Percentiles rank a stretch among this genome's conserved stretches.
phyloP scores from a whole-genome alignment of 2,797 vertebrate genomes.

The Halcyon badia region DNA sequence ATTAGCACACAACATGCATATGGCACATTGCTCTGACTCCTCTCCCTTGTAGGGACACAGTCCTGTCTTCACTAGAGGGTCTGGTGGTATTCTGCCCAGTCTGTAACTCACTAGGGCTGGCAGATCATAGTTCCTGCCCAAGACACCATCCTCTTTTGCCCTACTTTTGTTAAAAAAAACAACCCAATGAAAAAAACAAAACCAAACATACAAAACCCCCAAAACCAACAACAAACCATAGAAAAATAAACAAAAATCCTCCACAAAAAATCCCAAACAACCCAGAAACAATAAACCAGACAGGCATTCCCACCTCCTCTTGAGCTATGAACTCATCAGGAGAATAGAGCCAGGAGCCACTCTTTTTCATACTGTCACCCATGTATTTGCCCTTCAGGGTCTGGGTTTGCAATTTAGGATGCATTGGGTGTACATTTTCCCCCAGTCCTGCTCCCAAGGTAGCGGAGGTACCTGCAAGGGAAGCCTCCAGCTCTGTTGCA shows the following conservation, averaged over 20 bases:
- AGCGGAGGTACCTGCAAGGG: not conserved
- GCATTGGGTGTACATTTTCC: not conserved
- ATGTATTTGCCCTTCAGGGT: not conserved
- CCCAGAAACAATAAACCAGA: not conserved
- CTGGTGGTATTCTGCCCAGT: not conserved
- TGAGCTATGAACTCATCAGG: not conserved
- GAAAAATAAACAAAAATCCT: not conserved
- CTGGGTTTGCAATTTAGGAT: not conserved
- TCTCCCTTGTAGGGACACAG: not conserved
- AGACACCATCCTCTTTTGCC: not conserved
- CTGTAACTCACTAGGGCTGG: not conserved
- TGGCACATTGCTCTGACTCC: not conserved
- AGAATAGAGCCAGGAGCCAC: not conserved
- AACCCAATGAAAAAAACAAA: not conserved
- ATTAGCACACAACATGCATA: accelerated
- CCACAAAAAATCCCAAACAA: not conserved
- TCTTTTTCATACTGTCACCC: not conserved
- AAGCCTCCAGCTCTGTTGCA: not conserved
- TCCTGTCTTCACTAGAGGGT: not conserved
- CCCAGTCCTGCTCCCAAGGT: not conserved
- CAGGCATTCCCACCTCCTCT: not conserved
- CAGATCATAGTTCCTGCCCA: not conserved
- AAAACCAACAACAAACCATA: not conserved
- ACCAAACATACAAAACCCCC: not conserved
- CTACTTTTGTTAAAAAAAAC: not conserved